Percentiles rank a stretch among this genome's conserved stretches.
Conservation (phyloP, 2,113 vertebrate genomes). For the Sylvilagus bachmani region DNA sequence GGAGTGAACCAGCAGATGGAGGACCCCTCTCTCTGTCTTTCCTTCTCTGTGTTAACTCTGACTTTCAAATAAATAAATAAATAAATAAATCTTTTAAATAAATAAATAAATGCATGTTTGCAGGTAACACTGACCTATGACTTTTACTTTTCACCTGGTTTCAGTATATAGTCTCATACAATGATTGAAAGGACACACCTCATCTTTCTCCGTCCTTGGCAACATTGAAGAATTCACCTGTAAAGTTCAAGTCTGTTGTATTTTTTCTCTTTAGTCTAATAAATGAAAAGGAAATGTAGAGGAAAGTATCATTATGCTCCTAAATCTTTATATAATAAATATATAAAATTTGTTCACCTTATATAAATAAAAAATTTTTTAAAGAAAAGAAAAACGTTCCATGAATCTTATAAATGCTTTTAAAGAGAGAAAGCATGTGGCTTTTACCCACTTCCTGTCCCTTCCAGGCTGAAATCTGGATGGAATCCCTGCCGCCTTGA, state of each 20-base stretch:
- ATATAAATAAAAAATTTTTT: too few relatives aligned
- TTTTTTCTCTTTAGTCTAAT: not conserved
- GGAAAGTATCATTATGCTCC: too few relatives aligned
- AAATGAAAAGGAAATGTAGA: not conserved
- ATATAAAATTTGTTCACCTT: too few relatives aligned
- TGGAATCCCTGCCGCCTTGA: not conserved
- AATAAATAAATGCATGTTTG: too few relatives aligned
- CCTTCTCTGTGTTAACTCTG: too few relatives aligned
- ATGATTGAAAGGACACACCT: not conserved
- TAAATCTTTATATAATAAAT: too few relatives aligned
- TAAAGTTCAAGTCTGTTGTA: not conserved
- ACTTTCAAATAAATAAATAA: too few relatives aligned
- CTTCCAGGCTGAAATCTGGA: not conserved
- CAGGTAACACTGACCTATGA: not conserved
- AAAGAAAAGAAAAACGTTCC: too few relatives aligned
- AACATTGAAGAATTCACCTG: not conserved
- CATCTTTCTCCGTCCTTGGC: not conserved
- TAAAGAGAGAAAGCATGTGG: not conserved
- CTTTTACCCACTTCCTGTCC: not conserved
- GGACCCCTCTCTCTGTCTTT: too few relatives aligned
- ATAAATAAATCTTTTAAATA: too few relatives aligned
- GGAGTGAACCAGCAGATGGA: too few relatives aligned
- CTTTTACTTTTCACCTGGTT: not conserved
- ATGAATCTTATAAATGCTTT: not conserved
- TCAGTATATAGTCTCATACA: not conserved